Conservation (phyloP, 1,140 invertebrate species). For the Drosophila micromelanica region DNA sequence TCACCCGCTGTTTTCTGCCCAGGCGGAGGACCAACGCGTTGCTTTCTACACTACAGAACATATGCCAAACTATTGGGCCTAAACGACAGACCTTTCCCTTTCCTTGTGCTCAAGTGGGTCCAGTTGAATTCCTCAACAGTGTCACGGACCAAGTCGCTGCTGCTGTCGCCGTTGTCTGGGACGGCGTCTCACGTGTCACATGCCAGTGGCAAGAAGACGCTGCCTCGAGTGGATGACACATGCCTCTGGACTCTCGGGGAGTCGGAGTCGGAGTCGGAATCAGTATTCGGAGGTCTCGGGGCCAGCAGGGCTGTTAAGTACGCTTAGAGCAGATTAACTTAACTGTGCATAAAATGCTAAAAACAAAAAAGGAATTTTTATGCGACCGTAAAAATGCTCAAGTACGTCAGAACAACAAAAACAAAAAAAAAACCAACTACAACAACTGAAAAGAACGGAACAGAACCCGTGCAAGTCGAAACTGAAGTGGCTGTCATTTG, state of each 20-base stretch:
- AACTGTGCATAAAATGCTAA: slow-evolving; percentile 67
- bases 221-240: slow-evolving; percentile 71
- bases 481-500: slow-evolving; percentile 71
- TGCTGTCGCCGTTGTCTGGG: slow-evolving; percentile 13
- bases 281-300: slow-evolving; percentile 17
- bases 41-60: slow-evolving; percentile 49
- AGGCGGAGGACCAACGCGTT: slow-evolving; percentile 57
- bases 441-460: slow-evolving; percentile 4
- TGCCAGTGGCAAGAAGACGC: slow-evolving; percentile 32
- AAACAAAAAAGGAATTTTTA: slow-evolving; percentile 66
- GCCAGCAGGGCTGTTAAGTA: slow-evolving; percentile 59
- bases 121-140: slow-evolving; percentile 37
- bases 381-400: slow-evolving; percentile 70
- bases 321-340: slow-evolving; percentile 72
- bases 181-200: slow-evolving; percentile 70
- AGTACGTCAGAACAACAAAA: slow-evolving; percentile 39
- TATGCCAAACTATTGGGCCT: slow-evolving; percentile 50
- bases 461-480: slow-evolving; percentile 6
- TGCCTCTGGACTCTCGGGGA: slow-evolving; percentile 52
- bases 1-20: slow-evolving; percentile 12
- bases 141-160: slow-evolving; percentile 58
- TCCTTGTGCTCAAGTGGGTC: slow-evolving; percentile 47
- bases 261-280: not conserved
- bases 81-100: slow-evolving; percentile 20
- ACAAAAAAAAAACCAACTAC: no score